Conservation (phyloP, 2,888 invertebrate species). For the Rotaria sp. region DNA sequence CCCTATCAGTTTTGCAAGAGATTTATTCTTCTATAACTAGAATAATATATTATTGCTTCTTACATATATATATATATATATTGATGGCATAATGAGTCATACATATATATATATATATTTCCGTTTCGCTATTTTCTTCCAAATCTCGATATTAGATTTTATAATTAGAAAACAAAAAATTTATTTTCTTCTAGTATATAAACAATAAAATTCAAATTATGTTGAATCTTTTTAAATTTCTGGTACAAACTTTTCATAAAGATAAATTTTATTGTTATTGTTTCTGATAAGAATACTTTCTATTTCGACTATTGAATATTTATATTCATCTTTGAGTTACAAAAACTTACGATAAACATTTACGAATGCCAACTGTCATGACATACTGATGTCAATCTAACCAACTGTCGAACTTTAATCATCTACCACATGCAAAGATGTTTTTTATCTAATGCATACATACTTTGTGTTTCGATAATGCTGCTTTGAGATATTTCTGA, state of each 20-base stretch:
- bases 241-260: no score
- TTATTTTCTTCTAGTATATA: not conserved
- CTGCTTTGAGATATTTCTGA: not conserved
- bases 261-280: no score
- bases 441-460: not conserved
- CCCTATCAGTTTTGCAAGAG: not conserved
- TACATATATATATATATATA: not conserved
- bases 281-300: no score
- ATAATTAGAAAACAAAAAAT: not conserved
- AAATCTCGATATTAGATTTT: not conserved
- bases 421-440: not conserved
- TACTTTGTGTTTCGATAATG: not conserved
- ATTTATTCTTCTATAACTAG: not conserved
- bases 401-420: not conserved
- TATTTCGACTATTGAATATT: not conserved
- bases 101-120: not conserved
- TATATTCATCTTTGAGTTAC: not conserved
- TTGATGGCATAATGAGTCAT: not conserved
- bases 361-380: not conserved
- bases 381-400: not conserved
- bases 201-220: no score
- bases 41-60: not conserved
- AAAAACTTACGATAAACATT: no score
- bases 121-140: not conserved
- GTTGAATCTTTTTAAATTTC: no score